These are phyloP conservation scores for Corythaixoides concolor DNA, from an alignment of 2,113 vertebrate genomes.

Conservation along the genomic window DNA sequence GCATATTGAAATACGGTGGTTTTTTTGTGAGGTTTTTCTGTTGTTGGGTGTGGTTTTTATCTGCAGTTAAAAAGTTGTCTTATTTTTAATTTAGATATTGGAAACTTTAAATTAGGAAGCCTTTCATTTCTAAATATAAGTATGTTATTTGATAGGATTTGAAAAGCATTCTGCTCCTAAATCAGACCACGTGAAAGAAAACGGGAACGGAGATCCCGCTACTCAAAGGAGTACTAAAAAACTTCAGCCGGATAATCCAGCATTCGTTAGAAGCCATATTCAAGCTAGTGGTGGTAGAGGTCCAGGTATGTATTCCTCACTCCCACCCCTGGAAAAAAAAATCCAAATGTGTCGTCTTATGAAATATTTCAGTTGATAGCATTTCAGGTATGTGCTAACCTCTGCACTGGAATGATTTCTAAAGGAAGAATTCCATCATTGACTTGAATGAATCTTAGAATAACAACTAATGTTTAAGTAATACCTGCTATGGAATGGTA, in stretches of 20 bases:
- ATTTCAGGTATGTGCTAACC: not conserved
- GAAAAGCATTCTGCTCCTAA: conserved; percentile 68
- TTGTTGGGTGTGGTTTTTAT: too few species aligned
- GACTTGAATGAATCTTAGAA: not conserved
- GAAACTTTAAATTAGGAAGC: not conserved
- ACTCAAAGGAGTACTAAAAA: conserved; percentile 74
- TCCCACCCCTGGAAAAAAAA: rapidly evolving
- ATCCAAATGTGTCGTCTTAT: rapidly evolving
- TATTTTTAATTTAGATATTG: not conserved
- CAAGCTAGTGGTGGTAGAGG: conserved; percentile 82
- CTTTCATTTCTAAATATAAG: not conserved
- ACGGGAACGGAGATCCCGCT: conserved; percentile 72
- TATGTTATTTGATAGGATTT: conserved; percentile 59
- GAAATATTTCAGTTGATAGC: not conserved
- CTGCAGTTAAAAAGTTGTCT: not conserved
- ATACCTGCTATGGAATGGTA: not conserved
- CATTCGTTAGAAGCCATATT: conserved; percentile 75
- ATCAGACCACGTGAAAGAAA: conserved; percentile 81
- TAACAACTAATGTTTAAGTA: not conserved
- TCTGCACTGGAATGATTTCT: not conserved
- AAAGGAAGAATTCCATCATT: not conserved
- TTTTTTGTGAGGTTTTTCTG: not conserved
- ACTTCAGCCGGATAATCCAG: conserved; percentile 73
- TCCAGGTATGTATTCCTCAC: conserved; percentile 75
- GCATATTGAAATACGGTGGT: not conserved